phyloP scores from a whole-genome alignment of 2,888 invertebrate genomes.

The Aporophyla lueneburgensis region DNA sequence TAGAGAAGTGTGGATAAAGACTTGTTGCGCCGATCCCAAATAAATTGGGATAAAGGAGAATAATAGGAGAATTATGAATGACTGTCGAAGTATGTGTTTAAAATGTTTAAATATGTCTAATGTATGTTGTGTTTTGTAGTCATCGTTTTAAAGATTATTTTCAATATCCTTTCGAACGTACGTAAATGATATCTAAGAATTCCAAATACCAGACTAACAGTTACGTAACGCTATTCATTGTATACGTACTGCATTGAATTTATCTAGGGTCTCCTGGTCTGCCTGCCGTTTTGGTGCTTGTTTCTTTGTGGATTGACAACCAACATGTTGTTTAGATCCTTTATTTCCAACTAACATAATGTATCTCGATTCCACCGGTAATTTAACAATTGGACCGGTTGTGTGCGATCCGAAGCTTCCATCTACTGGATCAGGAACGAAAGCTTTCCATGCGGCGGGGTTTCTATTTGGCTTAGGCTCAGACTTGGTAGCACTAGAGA shows the following conservation, averaged over 20 bases:
- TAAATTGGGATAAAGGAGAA: too few relatives aligned
- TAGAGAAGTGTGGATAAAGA: too few relatives aligned
- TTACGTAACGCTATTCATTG: neutral
- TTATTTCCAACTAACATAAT: constrained; percentile 78
- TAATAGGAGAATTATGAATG: too few relatives aligned
- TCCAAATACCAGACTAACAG: neutral
- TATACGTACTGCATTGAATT: constrained; percentile 77
- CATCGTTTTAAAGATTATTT: neutral
- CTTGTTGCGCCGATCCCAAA: too few relatives aligned
- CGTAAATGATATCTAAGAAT: neutral
- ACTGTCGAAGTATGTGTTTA: neutral
- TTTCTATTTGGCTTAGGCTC: constrained; percentile 10
- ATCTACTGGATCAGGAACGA: neutral
- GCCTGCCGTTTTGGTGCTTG: constrained; percentile 52
- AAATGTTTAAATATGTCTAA: too few relatives aligned
- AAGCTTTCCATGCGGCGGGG: constrained; percentile 14
- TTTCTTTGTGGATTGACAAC: constrained; percentile 23
- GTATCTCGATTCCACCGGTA: constrained; percentile 79
- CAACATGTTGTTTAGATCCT: neutral
- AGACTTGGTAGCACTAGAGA: neutral
- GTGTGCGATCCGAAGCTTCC: constrained; percentile 63
- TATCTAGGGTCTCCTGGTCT: constrained; percentile 67
- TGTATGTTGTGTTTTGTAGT: neutral
- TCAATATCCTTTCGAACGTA: neutral
- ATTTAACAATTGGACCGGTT: constrained; percentile 79